Evolutionary conservation across 2,888 invertebrate species (phyloP).

Genomic region (Dione vanillae): DNA sequence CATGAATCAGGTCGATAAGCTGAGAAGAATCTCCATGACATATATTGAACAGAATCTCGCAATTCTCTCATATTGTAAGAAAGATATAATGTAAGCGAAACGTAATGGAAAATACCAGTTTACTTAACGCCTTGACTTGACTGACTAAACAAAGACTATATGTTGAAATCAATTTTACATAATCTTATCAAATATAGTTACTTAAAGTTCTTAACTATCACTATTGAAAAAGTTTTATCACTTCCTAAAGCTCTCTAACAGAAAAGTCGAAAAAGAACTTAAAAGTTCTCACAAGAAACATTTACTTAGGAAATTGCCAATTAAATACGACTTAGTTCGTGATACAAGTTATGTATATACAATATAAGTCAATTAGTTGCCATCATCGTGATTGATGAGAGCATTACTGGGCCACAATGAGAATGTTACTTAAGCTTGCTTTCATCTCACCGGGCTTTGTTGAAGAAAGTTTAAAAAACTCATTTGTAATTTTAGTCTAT

Average conservation of each 20-base stretch:
- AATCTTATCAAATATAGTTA: neutral
- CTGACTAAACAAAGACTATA: too few species aligned
- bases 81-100: too few species aligned
- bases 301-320: constrained; percentile 5
- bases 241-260: neutral
- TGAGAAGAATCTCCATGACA: too few species aligned
- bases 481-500: neutral
- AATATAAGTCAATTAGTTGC: constrained; percentile 21
- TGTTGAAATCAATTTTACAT: neutral
- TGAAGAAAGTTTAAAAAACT: constrained; percentile 1
- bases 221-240: neutral
- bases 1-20: too few species aligned
- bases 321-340: constrained; percentile 5
- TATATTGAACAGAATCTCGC: too few species aligned
- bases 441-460: constrained; percentile 7
- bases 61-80: too few species aligned
- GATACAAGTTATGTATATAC: constrained; percentile 20
- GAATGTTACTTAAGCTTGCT: constrained; percentile 22
- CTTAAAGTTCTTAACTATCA: neutral
- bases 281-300: neutral
- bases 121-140: too few species aligned
- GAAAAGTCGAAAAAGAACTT: neutral
- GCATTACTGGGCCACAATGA: constrained; percentile 14
- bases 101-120: too few species aligned
- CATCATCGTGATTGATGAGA: constrained; percentile 17